Conservation (phyloP, 1,140 invertebrate species). For the Aphelenchoides avenae region DNA sequence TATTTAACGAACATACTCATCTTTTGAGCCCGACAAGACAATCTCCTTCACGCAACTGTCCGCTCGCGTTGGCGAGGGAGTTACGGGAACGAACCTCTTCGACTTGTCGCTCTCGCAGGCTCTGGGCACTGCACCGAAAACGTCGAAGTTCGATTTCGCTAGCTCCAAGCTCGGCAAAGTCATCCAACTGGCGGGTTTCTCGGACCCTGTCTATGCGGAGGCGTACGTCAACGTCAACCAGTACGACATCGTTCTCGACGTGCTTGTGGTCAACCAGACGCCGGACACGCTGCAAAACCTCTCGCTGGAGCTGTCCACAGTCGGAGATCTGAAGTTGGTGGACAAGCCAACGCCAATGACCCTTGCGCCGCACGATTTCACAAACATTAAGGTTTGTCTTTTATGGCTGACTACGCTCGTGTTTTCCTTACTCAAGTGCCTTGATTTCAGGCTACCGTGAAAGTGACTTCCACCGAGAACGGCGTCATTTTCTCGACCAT, state of each 20-base stretch:
- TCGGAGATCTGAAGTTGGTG: constrained; percentile 91
- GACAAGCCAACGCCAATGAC: constrained; percentile 93
- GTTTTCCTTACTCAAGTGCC: constrained; percentile 9
- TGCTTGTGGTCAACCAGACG: constrained; percentile 95
- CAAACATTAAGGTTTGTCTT: constrained; percentile 80
- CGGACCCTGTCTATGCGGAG: constrained; percentile 97
- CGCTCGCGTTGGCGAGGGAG: constrained; percentile 67
- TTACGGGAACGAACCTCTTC: constrained; percentile 77
- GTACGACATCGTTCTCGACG: constrained; percentile 95
- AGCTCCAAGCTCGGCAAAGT: constrained; percentile 69
- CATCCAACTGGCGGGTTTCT: constrained; percentile 98
- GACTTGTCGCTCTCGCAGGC: constrained; percentile 89
- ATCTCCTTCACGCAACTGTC: constrained; percentile 79
- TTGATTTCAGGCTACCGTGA: constrained; percentile 50
- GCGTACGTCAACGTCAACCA: constrained; percentile 99
- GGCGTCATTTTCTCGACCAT: constrained; percentile 99
- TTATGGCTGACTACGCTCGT: neutral
- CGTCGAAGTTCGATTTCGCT: constrained; percentile 66
- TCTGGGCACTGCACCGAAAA: constrained; percentile 68
- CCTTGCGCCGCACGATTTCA: constrained; percentile 90
- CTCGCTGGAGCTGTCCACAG: constrained; percentile 89
- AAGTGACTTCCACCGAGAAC: constrained; percentile 89
- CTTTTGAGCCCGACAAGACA: constrained; percentile 78
- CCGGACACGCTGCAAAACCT: constrained; percentile 92
- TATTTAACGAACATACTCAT: constrained; percentile 14